Base-by-base conservation (phyloP, 2,113 vertebrate genomes). In the Ptyas mucosa region DNA sequence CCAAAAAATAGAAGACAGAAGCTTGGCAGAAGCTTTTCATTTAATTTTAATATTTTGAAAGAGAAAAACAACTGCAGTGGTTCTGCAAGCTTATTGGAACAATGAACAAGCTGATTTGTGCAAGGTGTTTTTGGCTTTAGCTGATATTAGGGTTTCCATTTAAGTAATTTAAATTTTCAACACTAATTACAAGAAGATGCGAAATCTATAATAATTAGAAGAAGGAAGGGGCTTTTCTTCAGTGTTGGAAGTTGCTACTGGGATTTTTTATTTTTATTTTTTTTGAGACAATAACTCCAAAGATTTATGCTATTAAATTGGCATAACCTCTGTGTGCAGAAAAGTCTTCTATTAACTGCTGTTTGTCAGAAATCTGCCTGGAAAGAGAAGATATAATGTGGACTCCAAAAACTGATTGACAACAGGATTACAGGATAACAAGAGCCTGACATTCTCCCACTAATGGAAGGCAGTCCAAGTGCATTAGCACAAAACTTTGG, bases 281-380 rank as follows among this genome's bases (percentile, higher is more conserved):
- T 46, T 39, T 69, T 34, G 54, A 69, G 46, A 58, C 91, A 53
- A n/a, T 7, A 29, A 49, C 52, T 88, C 85, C 49, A 69, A 26
- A 88, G 88, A 88, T 39, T 26, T 21, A 69, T 88, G 85, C 85
- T 64, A 86, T 69, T 92, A 52, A 92, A 92, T 69, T 92, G 85
- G 57, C 11, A 34, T 92, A 43, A 87, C 91, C 57, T 92, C 85
- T 52, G 29, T 53, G 57, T 24, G 57, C 85, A 51, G 57, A 92
- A 64, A 88, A 53, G 46, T 64, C 29, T 49, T 88, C 46, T 86
- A 39, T 88, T 87, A 64, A 51, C 57, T 53, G 29, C 57, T 64
- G 85, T 46, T 88, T 88, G 91, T 64, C 91, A 88, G 91, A 64
- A 53, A 87, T 69, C 85, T 92, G 57, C 39, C 91, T 88, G 57